Percentiles rank a stretch among this genome's conserved stretches.
Evolutionary conservation across 2,888 invertebrate genomes (phyloP).

Genomic region (Belgica antarctica): DNA sequence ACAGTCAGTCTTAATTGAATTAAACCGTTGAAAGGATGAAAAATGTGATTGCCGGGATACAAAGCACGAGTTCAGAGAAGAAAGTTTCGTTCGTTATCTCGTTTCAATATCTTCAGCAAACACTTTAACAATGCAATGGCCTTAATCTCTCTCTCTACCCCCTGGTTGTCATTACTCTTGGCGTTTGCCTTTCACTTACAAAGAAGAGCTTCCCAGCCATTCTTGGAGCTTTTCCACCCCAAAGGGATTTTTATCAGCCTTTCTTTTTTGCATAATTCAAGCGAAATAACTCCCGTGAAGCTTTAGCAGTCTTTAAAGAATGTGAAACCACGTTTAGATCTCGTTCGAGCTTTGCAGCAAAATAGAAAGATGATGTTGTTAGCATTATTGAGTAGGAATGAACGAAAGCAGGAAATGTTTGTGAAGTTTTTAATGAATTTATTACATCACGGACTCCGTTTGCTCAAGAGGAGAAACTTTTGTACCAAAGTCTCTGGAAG

Average conservation of each 20-base stretch:
- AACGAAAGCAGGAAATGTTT: background rate
- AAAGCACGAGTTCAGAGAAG: too few relatives aligned
- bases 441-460: background rate
- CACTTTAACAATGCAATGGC: slow-evolving; percentile 26
- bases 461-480: background rate
- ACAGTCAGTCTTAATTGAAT: too few relatives aligned
- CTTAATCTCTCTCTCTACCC: slow-evolving; percentile 18
- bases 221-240: background rate
- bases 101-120: slow-evolving; percentile 33
- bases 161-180: background rate
- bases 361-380: background rate
- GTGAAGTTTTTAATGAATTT: background rate
- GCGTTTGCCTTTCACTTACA: too few relatives aligned
- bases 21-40: too few relatives aligned
- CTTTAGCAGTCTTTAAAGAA: background rate
- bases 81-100: slow-evolving; percentile 36
- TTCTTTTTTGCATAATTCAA: background rate
- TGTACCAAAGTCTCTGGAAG: background rate
- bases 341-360: background rate
- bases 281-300: background rate
- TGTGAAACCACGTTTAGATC: background rate
- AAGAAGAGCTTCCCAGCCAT: background rate
- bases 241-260: background rate
- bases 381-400: background rate
- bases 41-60: too few relatives aligned